phyloP scores from a whole-genome alignment of 35 echinoderm and acorn worm species.

The Nesometra sesokonis region DNA sequence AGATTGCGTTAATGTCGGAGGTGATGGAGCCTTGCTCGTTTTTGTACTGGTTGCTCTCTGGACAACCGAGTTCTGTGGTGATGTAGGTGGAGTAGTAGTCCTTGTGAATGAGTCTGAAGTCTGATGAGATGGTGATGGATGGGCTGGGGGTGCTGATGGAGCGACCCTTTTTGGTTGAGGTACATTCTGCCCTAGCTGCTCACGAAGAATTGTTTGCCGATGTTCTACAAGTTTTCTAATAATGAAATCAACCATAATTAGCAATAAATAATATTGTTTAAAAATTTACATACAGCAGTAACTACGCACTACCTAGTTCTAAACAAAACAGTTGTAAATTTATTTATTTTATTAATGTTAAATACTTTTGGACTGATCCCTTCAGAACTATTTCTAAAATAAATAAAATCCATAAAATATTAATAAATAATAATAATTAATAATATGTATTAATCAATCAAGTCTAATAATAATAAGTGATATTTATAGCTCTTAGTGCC shows the following conservation, averaged over 20 bases:
- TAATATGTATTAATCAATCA: too few species aligned
- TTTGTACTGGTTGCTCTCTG: slow-evolving; percentile 28
- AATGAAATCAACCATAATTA: not conserved
- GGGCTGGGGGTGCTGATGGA: not conserved
- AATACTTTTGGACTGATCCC: too few species aligned
- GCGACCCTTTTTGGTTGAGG: slow-evolving; percentile 40
- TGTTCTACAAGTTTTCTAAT: slow-evolving; percentile 89
- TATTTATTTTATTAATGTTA: too few species aligned
- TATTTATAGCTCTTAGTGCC: too few species aligned
- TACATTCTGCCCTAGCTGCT: not conserved
- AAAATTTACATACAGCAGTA: too few species aligned
- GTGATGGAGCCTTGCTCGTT: slow-evolving; percentile 40
- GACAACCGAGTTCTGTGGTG: not conserved
- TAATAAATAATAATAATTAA: too few species aligned
- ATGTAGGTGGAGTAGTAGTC: not conserved
- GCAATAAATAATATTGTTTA: too few species aligned
- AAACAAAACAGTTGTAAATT: too few species aligned
- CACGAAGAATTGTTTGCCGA: slow-evolving; percentile 36
- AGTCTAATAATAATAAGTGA: too few species aligned
- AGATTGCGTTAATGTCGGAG: slow-evolving; percentile 10
- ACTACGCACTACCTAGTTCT: too few species aligned
- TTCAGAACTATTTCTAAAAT: too few species aligned
- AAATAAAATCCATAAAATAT: too few species aligned
- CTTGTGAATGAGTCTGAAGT: slow-evolving; percentile 1
- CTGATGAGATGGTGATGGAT: slow-evolving; percentile 1